Percentiles rank a stretch among this genome's conserved stretches.
phyloP scores from a whole-genome alignment of 2,888 invertebrate genomes.

The Sceliomorpha sp. region DNA sequence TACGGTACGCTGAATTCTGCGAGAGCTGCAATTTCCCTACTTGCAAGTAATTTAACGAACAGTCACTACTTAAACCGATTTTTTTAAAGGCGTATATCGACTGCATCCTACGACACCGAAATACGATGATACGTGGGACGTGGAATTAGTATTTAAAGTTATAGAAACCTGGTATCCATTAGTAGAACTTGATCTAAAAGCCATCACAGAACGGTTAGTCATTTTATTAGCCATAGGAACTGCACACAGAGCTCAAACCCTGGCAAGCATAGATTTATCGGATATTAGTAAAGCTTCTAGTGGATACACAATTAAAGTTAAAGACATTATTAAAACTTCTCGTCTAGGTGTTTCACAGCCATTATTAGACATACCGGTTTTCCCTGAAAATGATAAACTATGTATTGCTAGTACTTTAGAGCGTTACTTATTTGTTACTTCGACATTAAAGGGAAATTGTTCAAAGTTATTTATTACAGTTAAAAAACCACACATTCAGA shows the following conservation, averaged over 20 bases:
- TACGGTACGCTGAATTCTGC: slow-evolving; percentile 47
- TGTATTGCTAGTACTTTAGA: slow-evolving; percentile 23
- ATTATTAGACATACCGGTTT: no score
- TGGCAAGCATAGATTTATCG: slow-evolving; percentile 29
- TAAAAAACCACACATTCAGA: slow-evolving; percentile 22
- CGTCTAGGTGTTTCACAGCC: no score
- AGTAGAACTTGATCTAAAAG: neutral
- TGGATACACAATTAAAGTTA: slow-evolving; percentile 28
- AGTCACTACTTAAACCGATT: slow-evolving; percentile 11
- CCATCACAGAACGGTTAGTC: neutral
- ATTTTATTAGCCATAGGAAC: slow-evolving; percentile 19
- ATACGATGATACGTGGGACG: slow-evolving; percentile 42
- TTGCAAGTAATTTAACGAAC: slow-evolving; percentile 31
- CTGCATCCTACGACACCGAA: slow-evolving; percentile 23
- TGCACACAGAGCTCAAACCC: slow-evolving; percentile 36
- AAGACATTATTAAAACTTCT: slow-evolving; percentile 34
- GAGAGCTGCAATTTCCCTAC: no score
- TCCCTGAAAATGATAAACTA: slow-evolving; percentile 1
- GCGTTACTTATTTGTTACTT: slow-evolving; percentile 11
- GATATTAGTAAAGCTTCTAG: slow-evolving; percentile 1
- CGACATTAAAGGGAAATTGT: slow-evolving; percentile 5
- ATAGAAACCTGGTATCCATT: slow-evolving; percentile 16
- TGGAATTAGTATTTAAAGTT: slow-evolving; percentile 22
- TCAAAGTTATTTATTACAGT: slow-evolving; percentile 17
- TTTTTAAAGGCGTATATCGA: slow-evolving; percentile 31